phyloP scores from a whole-genome alignment of 2,113 vertebrate genomes.

The Pheucticus melanocephalus region DNA sequence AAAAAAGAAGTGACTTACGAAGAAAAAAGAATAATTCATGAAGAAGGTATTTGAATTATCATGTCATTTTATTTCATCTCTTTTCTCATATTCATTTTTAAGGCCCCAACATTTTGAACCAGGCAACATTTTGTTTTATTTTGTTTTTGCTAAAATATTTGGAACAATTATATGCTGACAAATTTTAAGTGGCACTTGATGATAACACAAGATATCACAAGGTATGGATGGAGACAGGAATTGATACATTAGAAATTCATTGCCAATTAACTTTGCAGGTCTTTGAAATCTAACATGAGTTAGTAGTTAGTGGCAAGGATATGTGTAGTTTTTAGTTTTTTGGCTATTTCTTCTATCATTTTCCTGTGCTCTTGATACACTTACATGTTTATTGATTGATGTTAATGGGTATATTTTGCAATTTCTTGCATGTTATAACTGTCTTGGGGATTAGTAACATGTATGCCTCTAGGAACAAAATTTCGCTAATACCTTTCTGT shows the following conservation, averaged over 20 bases:
- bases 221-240: neutral
- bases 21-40: constrained; percentile 65
- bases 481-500: neutral
- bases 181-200: neutral
- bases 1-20: constrained; percentile 69
- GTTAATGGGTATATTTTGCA: neutral
- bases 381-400: neutral
- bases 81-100: neutral
- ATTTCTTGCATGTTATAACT: neutral
- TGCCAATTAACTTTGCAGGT: neutral
- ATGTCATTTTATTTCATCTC: neutral
- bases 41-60: constrained; percentile 68
- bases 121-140: neutral
- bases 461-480: neutral
- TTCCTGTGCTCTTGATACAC: neutral
- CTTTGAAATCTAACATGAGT: neutral
- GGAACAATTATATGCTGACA: neutral
- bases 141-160: neutral
- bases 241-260: neutral
- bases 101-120: neutral
- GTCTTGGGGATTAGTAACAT: neutral
- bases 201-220: neutral
- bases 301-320: neutral
- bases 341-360: neutral
- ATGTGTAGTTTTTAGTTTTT: neutral